Evolutionary conservation across 2,888 invertebrate genomes (phyloP), one percentile per base, ranked within the genome.

Genomic region (Chymomyza fuscimana): DNA sequence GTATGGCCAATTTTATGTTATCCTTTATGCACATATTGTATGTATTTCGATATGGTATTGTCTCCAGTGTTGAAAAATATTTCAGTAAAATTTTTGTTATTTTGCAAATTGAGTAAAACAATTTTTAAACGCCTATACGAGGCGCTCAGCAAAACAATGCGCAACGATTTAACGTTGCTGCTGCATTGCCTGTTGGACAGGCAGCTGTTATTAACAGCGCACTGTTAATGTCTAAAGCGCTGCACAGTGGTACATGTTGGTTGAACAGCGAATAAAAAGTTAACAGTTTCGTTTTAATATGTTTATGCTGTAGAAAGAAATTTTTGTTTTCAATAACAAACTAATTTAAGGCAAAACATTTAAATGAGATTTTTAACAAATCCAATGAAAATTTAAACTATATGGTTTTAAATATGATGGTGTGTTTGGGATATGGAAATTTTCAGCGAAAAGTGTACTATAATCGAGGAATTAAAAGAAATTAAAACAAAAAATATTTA

Each of bases 141-240:
- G 80, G 83, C 81, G 80, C 80, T 56, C 80, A 80, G 80, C 60
- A 80, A 80, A 80, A 50, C 82, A 85, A 85, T 85, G 81, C 84
- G 85, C 85, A 81, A 82, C 73, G 32, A 5, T 32, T 32, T 9
- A 84, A 85, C 80, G 82, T 78, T 78, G 76, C 80, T 58, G 78
- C 7, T 19, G 16, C 16, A 16, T 19, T 19, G 54, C 4, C 36
- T 12, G 40, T 46, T 46, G 6, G 40, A 3, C 40, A 32, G 4
- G 1, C 40, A 46, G 40, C 40, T 46, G 40, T 46, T 10, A 12
- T 12, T 46, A 46, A 46, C 40, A 46, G 40, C 6, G 40, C 40
- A 46, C 10, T 46, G 40, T 46, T 46, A 46, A 46, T 0, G 12
- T 46, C 10, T 12, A 12, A 4, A 46, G 12, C 12, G 40, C 40